Base-by-base conservation (phyloP, 2,113 vertebrate species). In the Epinephelus lanceolatus region DNA sequence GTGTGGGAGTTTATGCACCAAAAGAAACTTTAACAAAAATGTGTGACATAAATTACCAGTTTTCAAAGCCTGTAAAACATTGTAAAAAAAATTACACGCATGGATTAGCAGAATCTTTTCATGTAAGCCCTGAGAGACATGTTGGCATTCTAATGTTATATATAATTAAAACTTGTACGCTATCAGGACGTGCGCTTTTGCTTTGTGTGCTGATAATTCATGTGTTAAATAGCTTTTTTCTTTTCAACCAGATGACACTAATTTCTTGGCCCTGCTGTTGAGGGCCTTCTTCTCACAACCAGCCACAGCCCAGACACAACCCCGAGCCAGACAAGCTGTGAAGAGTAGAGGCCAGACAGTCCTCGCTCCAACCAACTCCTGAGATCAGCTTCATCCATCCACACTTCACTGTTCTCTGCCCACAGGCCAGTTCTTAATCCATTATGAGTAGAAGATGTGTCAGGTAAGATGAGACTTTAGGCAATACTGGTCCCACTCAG, bases 201-300 rank as follows among this genome's bases (percentile, higher is more conserved):
- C 8, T 73, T 67, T 37, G 33, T 37, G 33, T 37, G 33, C 33
- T 37, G 33, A 51, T 59, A 72, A 73, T 78, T 60, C 45, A 53
- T 60, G 37, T 52, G 62, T 61, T 67, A 37, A 53, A 42, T 52
- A 21, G 25, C 18, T 59, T 77, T 52, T 45, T 61, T 69, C 45
- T 61, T 27, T 51, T 18, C 5, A 13, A 60, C 23, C 0, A 47
- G 23, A 17, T 55, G 49, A 15, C 45, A 61, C 23, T 25, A 42
- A 53, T 73, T 25, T 52, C n/a, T 74, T 55, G 27, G 59, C 55
- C 47, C 13, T 70, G 45, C 14, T 61, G 9, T 18, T 61, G 30
- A 37, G 37, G 11, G 40, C 68, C 12, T 17, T 47, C 9, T 52
- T 81, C 45, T 67, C 42, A 71, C 71, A 63, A 30, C 60, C 25